Base-by-base conservation (phyloP, 2,797 vertebrate genomes). In the Gallinago stenura region DNA sequence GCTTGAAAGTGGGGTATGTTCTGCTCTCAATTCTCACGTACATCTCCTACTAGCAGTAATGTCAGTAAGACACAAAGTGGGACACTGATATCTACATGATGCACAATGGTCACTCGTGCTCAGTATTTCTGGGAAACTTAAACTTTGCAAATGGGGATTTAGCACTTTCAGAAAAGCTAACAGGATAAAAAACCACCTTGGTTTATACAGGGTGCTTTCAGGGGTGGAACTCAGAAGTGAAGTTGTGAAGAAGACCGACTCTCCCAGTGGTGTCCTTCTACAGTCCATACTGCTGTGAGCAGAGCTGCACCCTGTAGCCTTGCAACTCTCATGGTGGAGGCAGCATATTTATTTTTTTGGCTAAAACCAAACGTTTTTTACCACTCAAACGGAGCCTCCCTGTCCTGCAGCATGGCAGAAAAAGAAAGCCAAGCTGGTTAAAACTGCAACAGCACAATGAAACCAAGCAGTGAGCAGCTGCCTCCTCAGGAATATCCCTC, bases 401-500 rank as follows among this genome's bases (percentile, higher is more conserved):
- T 87, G 76, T 93, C 91, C 92, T 89, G 54, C 85, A 88, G 94
- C 69, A 92, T 22, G 76, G 37, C 53, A 86, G 79, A 78, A 92
- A 92, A 89, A 93, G 91, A 83, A 96, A 95, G 94, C 87, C 96
- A 96, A 90, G 58, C 85, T 90, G 93, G 85, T 82, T 88, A 86
- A 90, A 95, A 89, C 62, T 77, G 48, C 82, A 95, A 64, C 85
- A 94, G 58, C 68, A 82, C 73, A 82, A 86, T 76, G 90, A 96
- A 92, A 94, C 1, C 1, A 65, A 95, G 77, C 91, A 95, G 73
- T 6, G 3, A 82, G 93, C 93, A 94, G 94, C 94, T 97, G 94
- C 87, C 94, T 96, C 91, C 90, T 96, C 95, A 90, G 93, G 86
- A 96, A 94, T 75, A 94, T 91, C 89, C 91, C 96, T 97, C 87